Evolutionary conservation across 2,113 vertebrate species (phyloP).

Genomic region (Pithys albifrons): DNA sequence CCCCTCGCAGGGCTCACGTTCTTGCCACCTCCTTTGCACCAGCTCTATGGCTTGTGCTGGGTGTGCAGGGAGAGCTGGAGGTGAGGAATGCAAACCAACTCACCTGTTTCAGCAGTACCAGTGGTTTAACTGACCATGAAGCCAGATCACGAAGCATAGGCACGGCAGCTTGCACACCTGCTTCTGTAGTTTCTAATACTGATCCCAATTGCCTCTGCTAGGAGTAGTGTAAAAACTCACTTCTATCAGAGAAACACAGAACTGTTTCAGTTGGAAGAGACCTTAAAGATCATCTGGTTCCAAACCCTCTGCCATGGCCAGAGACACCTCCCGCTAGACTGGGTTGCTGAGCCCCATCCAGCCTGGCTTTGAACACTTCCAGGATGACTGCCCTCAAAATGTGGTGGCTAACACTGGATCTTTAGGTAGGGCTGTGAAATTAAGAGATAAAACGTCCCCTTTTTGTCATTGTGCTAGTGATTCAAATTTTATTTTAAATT

Average conservation of each 20-base stretch:
- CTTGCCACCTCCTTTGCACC: background rate
- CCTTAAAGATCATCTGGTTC: background rate
- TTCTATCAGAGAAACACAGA: background rate
- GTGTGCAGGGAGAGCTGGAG: background rate
- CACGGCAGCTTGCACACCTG: background rate
- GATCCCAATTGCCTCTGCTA: background rate
- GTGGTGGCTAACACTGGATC: background rate
- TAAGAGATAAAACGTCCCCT: background rate
- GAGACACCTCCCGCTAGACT: background rate
- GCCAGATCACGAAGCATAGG: background rate
- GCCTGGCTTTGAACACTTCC: background rate
- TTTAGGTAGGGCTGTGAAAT: background rate
- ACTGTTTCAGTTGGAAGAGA: background rate
- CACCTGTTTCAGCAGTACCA: background rate
- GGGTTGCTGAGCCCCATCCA: background rate
- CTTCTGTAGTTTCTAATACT: background rate
- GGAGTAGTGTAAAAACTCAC: background rate
- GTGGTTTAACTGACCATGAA: rapidly evolving
- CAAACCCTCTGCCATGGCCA: background rate
- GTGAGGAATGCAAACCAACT: background rate
- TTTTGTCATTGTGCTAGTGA: background rate
- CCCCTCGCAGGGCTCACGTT: background rate
- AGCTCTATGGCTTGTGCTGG: background rate
- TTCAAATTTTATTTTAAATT: background rate
- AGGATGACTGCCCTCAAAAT: background rate